Evolutionary conservation across 2,797 vertebrate genomes (phyloP).

Genomic region (Cuniculus paca): DNA sequence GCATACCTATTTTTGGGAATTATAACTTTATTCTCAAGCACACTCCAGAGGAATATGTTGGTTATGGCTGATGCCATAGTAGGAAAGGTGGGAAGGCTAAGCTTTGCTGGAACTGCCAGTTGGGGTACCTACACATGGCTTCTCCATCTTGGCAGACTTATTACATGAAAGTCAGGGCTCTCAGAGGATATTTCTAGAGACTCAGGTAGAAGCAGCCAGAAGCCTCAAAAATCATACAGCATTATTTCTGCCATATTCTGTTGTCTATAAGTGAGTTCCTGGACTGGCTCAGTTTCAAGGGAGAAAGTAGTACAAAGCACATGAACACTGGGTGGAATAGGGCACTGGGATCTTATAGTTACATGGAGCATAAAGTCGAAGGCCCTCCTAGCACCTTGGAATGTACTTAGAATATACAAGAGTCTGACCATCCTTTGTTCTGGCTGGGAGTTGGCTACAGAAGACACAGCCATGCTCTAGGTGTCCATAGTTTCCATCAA

Average conservation of each 20-base stretch:
- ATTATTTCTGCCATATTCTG: background rate
- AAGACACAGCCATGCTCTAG: background rate
- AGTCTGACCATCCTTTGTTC: background rate
- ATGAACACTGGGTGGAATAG: background rate
- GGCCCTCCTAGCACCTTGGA: background rate
- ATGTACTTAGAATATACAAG: too few relatives aligned
- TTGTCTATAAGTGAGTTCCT: background rate
- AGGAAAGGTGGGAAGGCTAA: background rate
- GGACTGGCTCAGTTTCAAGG: background rate
- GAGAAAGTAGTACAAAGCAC: background rate
- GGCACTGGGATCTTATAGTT: background rate
- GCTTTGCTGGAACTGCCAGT: background rate
- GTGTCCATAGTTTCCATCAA: background rate
- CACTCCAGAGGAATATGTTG: background rate
- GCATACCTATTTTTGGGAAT: conserved; percentile 46
- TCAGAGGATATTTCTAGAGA: background rate
- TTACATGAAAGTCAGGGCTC: background rate
- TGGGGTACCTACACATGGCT: background rate
- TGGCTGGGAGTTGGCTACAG: background rate
- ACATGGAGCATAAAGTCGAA: background rate
- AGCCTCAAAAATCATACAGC: background rate
- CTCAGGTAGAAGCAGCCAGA: background rate
- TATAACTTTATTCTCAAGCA: conserved; percentile 34
- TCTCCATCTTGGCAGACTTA: background rate
- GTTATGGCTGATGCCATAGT: background rate